Evolutionary conservation across 2,113 vertebrate species (phyloP).

Genomic region (Protobothrops flavoviridis): DNA sequence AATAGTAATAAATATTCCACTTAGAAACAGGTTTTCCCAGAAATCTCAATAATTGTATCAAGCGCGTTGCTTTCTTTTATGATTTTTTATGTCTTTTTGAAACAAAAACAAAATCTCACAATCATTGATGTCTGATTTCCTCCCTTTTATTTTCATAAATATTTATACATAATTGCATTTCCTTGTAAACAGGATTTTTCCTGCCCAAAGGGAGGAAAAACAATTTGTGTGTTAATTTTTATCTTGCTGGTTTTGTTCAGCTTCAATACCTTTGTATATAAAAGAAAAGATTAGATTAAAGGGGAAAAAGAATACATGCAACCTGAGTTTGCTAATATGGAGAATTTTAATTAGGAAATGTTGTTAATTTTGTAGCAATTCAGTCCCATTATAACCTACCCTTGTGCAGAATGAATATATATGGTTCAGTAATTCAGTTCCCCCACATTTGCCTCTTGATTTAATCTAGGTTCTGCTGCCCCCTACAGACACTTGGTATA

Average conservation of each 20-base stretch:
- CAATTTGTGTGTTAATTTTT: slow-evolving; percentile 81
- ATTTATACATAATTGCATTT: slow-evolving; percentile 73
- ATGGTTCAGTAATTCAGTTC: slow-evolving; percentile 45
- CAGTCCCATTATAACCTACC: slow-evolving; percentile 37
- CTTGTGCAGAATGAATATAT: slow-evolving; percentile 28
- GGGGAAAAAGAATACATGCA: slow-evolving; percentile 55
- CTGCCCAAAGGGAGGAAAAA: slow-evolving; percentile 74
- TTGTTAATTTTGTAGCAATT: slow-evolving; percentile 63
- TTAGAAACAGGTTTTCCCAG: slow-evolving; percentile 40
- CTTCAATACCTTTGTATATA: slow-evolving; percentile 71
- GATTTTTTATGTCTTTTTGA: slow-evolving; percentile 55
- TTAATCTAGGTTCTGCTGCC: slow-evolving; percentile 72
- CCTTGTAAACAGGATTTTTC: slow-evolving; percentile 70
- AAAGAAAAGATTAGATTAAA: slow-evolving; percentile 73
- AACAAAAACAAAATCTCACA: slow-evolving; percentile 32
- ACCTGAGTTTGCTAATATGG: slow-evolving; percentile 62
- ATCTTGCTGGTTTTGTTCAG: slow-evolving; percentile 72
- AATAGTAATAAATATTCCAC: slow-evolving; percentile 39
- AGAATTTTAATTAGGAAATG: slow-evolving; percentile 68
- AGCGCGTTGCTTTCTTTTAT: slow-evolving; percentile 37
- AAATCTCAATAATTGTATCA: slow-evolving; percentile 64
- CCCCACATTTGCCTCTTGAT: slow-evolving; percentile 11
- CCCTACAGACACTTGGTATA: slow-evolving; percentile 62
- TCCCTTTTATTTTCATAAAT: slow-evolving; percentile 71
- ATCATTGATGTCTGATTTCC: slow-evolving; percentile 56